These are phyloP conservation scores for Myiotriccus ornatus DNA, from an alignment of 2,797 vertebrate genomes.

Conservation along the genomic window DNA sequence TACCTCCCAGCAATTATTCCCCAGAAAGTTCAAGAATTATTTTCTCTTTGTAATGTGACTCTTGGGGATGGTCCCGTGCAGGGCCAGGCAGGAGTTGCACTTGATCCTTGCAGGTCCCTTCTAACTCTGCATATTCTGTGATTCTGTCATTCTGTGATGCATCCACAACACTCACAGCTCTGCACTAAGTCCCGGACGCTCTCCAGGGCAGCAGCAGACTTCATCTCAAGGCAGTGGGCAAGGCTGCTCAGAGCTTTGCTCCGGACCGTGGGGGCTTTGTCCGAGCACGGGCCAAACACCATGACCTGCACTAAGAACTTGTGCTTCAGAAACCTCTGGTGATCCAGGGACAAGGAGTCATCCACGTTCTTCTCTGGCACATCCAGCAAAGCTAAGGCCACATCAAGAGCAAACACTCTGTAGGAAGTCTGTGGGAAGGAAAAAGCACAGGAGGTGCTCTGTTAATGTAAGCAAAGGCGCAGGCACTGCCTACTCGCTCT, in stretches of 20 bases:
- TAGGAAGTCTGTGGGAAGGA: conserved; percentile 76
- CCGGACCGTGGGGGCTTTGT: conserved; percentile 84
- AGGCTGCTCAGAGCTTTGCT: conserved; percentile 87
- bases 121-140: not conserved
- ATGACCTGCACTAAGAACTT: conserved; percentile 87
- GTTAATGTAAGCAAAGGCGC: not conserved
- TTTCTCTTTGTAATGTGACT: not conserved
- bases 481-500: not conserved
- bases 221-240: conserved; percentile 86
- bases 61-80: not conserved
- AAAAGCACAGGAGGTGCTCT: not conserved
- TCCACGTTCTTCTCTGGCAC: conserved; percentile 78
- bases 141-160: not conserved
- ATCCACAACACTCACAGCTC: conserved; percentile 75
- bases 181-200: conserved; percentile 83
- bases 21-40: not conserved
- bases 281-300: conserved; percentile 85
- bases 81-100: not conserved
- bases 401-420: conserved; percentile 90
- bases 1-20: not conserved
- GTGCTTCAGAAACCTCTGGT: conserved; percentile 79
- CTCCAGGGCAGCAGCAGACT: conserved; percentile 66
- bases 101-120: not conserved
- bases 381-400: conserved; percentile 85
- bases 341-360: conserved; percentile 68